These are phyloP conservation scores for Chrysopa pallens DNA, from an alignment of 1,140 invertebrate genomes.

Conservation along the genomic window DNA sequence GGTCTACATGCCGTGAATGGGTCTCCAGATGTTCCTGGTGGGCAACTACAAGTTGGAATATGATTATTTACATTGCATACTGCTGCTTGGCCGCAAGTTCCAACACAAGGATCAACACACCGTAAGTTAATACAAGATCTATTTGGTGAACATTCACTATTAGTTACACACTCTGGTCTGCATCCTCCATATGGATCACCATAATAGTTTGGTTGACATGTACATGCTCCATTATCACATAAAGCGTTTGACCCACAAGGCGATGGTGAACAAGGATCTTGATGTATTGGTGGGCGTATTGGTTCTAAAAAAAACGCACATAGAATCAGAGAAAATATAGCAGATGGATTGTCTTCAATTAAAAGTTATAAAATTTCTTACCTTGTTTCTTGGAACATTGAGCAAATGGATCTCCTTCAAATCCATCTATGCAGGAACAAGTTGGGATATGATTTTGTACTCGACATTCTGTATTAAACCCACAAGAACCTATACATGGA, in stretches of 20 bases:
- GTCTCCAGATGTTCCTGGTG: conserved; percentile 39
- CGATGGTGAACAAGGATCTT: conserved; percentile 44
- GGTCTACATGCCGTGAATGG: conserved; percentile 38
- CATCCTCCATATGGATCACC: conserved; percentile 59
- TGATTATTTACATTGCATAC: conserved; percentile 44
- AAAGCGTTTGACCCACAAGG: conserved; percentile 62
- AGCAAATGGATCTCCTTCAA: conserved; percentile 53
- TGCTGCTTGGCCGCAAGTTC: conserved; percentile 46
- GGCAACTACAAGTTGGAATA: conserved; percentile 42
- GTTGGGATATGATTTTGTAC: conserved; percentile 58
- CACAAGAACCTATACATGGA: conserved; percentile 64
- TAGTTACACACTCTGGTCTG: conserved; percentile 55
- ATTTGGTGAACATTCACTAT: conserved; percentile 43
- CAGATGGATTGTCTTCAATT: conserved; percentile 10
- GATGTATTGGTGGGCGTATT: conserved; percentile 13
- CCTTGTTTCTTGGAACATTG: conserved; percentile 24
- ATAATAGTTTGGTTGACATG: conserved; percentile 52
- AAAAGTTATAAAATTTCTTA: too few species aligned
- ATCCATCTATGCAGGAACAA: conserved; percentile 46
- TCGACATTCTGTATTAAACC: conserved; percentile 51
- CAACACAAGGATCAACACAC: conserved; percentile 52
- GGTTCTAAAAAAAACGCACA: conserved; percentile 4
- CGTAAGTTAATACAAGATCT: conserved; percentile 48
- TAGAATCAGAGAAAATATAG: conserved; percentile 5
- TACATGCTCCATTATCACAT: conserved; percentile 55